These are phyloP conservation scores for Turnix velox DNA, from an alignment of 2,113 vertebrate genomes.

Conservation along the genomic window DNA sequence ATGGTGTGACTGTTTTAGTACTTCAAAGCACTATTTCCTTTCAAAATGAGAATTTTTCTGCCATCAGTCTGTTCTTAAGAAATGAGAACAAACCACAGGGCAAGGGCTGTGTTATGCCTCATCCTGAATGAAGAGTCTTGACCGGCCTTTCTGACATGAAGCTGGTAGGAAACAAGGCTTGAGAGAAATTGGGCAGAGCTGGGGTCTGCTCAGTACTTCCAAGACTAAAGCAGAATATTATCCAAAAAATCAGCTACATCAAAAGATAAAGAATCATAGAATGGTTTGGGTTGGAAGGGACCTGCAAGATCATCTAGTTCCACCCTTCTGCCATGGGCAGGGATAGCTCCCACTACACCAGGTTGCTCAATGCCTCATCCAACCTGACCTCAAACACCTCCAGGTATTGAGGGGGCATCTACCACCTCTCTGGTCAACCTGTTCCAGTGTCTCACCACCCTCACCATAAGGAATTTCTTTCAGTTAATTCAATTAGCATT, in stretches of 20 bases:
- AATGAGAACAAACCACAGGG: neutral
- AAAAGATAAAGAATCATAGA: too few relatives aligned
- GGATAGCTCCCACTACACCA: too few relatives aligned
- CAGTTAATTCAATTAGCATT: neutral
- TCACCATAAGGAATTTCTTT: too few relatives aligned
- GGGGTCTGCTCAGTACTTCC: neutral
- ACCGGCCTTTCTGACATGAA: neutral
- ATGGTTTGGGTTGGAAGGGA: too few relatives aligned
- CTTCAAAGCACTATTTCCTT: neutral
- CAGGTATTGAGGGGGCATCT: too few relatives aligned
- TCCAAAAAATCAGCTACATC: neutral
- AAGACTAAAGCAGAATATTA: neutral
- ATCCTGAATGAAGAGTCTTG: neutral
- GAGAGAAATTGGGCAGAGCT: neutral
- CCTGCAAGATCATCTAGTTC: too few relatives aligned
- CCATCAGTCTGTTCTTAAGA: neutral
- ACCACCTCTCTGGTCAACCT: too few relatives aligned
- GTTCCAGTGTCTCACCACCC: too few relatives aligned
- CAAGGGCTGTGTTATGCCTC: accelerated
- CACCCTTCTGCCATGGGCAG: too few relatives aligned
- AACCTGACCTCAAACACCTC: too few relatives aligned
- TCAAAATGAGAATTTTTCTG: neutral
- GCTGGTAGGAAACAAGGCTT: neutral
- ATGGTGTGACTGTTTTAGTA: accelerated
- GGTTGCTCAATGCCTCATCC: too few relatives aligned